Conservation (phyloP, 1,140 invertebrate genomes). For the Drosophila takahashii region DNA sequence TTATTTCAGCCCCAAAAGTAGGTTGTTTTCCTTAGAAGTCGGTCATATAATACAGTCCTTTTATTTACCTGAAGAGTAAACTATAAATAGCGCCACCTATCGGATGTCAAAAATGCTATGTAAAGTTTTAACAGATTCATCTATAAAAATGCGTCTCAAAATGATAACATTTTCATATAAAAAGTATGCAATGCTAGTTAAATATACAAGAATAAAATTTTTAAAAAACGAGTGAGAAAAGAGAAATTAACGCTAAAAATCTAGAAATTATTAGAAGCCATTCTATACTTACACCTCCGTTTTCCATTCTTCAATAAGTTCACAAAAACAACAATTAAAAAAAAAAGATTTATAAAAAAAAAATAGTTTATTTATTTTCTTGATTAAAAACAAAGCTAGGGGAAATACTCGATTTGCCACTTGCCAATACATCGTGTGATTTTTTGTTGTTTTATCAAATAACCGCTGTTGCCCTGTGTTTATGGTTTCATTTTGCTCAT, state of each 20-base stretch:
- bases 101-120: neutral
- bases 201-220: neutral
- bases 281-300: neutral
- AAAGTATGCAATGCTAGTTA: neutral
- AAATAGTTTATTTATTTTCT: conserved; percentile 34
- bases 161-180: neutral
- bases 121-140: neutral
- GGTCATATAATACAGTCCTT: too few species aligned
- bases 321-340: neutral
- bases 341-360: conserved; percentile 4
- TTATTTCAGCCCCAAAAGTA: conserved; percentile 7
- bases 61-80: neutral
- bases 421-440: conserved; percentile 1
- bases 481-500: neutral
- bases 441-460: conserved; percentile 9
- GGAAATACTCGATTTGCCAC: conserved; percentile 12
- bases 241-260: too few species aligned
- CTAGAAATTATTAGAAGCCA: too few species aligned
- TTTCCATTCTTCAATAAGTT: neutral
- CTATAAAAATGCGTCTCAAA: neutral
- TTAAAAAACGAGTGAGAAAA: neutral
- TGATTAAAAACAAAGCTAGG: conserved; percentile 40
- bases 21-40: neutral
- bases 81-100: neutral
- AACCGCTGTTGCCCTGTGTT: conserved; percentile 14